Base-by-base conservation (phyloP, 92 coral and sea anemone species). In the Nematostella vectensis region DNA sequence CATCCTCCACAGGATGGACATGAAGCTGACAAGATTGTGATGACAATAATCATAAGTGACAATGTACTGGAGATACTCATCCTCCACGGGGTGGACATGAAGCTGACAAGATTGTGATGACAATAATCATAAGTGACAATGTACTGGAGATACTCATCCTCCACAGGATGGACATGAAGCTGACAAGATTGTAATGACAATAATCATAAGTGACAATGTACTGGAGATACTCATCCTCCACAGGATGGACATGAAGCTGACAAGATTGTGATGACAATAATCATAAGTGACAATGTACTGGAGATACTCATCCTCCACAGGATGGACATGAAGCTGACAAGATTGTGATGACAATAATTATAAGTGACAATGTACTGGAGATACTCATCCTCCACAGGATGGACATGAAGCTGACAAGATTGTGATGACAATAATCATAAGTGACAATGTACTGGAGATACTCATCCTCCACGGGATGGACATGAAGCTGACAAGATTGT, bases 1-100 rank as follows among this genome's bases (percentile, higher is more conserved):
- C 89, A 68, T 93, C 99, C 21, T 93, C 75, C 18, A 93, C 91
- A 48, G 99, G 99, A 48, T 93, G 89, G 18, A 86, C 96, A 38
- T 76, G 86, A 47, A 93, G 79, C 99, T 93, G 59, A 27, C 57
- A 68, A 78, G 96, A 48, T 93, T 86, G 48, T 85, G 86, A 65
- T 78, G 87, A 27, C 81, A 71, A 74, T 85, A 93, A 25, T 95
- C 95, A 60, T 85, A 88, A 26, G 83, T 74, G 23, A 81, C 80
- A 49, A 93, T 78, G 61, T 93, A 81, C 36, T 54, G 82, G 16
- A 82, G 59, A 40, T 78, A 63, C 55, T 80, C 89, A 68, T 93
- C 99, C 21, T 93, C 75, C 18, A 93, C 91, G 48, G 99, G 99
- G 51, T 93, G 89, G 18, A 86, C 96, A 38, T 76, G 86, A 47